Conservation (phyloP, 2,797 vertebrate species). For the Alcedo atthis region DNA sequence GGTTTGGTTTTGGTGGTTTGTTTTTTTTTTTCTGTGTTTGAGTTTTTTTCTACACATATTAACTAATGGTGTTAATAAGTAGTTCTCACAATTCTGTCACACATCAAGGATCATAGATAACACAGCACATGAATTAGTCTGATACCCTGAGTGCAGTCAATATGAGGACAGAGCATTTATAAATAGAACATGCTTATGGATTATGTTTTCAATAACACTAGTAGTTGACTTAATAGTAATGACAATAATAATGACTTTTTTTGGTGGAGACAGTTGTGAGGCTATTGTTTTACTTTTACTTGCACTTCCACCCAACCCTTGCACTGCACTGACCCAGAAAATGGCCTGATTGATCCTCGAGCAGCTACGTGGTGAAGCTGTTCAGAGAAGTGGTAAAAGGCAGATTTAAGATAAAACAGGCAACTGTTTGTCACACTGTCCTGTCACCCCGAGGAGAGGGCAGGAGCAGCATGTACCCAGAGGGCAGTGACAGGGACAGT, state of each 20-base stretch:
- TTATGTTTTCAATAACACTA: constrained; percentile 13
- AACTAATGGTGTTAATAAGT: background rate
- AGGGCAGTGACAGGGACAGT: background rate
- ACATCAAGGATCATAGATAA: background rate
- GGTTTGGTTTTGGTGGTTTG: rapidly evolving
- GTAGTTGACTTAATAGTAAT: background rate
- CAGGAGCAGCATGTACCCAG: background rate
- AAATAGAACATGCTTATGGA: background rate
- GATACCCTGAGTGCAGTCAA: background rate
- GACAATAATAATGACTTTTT: background rate
- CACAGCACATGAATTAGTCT: background rate
- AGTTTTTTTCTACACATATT: background rate
- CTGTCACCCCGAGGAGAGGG: background rate
- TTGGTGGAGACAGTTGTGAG: background rate
- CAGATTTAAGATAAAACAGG: background rate
- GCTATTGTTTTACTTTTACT: background rate
- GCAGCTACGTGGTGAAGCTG: background rate
- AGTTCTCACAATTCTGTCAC: background rate
- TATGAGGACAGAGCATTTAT: background rate
- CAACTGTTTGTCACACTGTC: rapidly evolving
- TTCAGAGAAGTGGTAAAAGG: background rate
- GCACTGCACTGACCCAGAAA: background rate
- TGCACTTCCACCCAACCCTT: background rate
- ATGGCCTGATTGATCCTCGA: rapidly evolving
- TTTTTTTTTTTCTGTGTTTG: background rate